These are phyloP conservation scores for Minunthozetes semirufus DNA, from an alignment of 2,888 invertebrate genomes.

Conservation along the genomic window DNA sequence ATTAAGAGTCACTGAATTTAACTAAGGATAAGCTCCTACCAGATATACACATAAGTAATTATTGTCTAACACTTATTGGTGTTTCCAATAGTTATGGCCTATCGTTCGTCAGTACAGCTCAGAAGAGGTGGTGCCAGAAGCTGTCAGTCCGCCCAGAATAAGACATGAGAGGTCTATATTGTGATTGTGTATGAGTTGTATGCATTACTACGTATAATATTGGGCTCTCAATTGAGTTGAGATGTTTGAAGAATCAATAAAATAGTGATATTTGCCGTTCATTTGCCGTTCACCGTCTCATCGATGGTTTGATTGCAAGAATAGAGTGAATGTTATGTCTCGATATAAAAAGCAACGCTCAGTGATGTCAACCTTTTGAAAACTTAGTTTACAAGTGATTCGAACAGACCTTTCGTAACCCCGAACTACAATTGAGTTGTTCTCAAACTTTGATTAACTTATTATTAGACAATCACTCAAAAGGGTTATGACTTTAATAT, in stretches of 20 bases:
- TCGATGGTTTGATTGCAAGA: constrained; percentile 14
- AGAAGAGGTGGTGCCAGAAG: constrained; percentile 2
- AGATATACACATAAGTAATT: constrained; percentile 29
- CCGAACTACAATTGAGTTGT: constrained; percentile 25
- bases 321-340: background rate
- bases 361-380: constrained; percentile 28
- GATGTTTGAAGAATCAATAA: constrained; percentile 1
- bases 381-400: constrained; percentile 26
- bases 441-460: constrained; percentile 19
- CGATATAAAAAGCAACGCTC: background rate
- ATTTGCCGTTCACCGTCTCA: constrained; percentile 23
- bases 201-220: constrained; percentile 29
- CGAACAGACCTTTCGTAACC: constrained; percentile 26
- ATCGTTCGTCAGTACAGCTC: background rate
- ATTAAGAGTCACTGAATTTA: too few species aligned
- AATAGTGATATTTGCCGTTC: constrained; percentile 25
- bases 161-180: constrained; percentile 32
- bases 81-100: background rate
- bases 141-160: constrained; percentile 29
- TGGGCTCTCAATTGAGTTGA: constrained; percentile 26
- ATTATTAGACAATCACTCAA: constrained; percentile 25
- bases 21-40: constrained; percentile 8
- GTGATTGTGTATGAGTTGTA: background rate
- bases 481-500: background rate
- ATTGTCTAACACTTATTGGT: constrained; percentile 12